Evolutionary conservation across 2,797 vertebrate species (phyloP), one percentile per base, ranked within the genome.

Genomic region (Sandelia bainsii): DNA sequence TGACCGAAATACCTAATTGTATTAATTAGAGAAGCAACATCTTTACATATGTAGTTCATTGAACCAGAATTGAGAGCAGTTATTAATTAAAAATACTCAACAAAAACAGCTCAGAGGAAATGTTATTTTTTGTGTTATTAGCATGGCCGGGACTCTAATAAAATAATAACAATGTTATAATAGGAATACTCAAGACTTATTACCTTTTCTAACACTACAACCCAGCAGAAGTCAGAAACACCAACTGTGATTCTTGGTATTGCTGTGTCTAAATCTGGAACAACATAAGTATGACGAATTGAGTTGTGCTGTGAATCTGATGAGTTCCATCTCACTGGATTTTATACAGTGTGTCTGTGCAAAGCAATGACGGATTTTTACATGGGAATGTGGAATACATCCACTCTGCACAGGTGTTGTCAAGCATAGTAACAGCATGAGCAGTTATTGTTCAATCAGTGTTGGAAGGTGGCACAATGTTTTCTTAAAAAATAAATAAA

Each of bases 281-380:
- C 22, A 13, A 39, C 9, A 22, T 14, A 34, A 39, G 63, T 61
- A 58, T 72, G 63, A 62, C 57, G 25, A 19, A 59, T 62, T 53
- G 17, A 40, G 54, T 16, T 37, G 56, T 40, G 27, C 44, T 12
- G 1, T 2, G 12, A 48, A 72, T 44, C 16, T 25, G 23, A 66
- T 73, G 25, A 62, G 19, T 22, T 69, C 48, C 51, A 56, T 54
- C 61, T n/a, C 56, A 46, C 7, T 65, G 29, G 20, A 32, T 78
- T 51, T 56, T 14, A 44, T 29, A 40, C 12, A n/a, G 34, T 25
- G 16, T 52, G 57, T 52, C 23, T 25, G 50, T 37, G 50, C 23
- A 49, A 56, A 51, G 20, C 25, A 66, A 79, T 75, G 62, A 27
- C 56, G 65, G 1, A 19, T 71, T 53, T 53, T 60, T 72, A 53